A percentile compares a stretch with the other conserved stretches of the same genome.
Conservation (phyloP, 2,888 invertebrate species). For the Hypomecis atomaria region DNA sequence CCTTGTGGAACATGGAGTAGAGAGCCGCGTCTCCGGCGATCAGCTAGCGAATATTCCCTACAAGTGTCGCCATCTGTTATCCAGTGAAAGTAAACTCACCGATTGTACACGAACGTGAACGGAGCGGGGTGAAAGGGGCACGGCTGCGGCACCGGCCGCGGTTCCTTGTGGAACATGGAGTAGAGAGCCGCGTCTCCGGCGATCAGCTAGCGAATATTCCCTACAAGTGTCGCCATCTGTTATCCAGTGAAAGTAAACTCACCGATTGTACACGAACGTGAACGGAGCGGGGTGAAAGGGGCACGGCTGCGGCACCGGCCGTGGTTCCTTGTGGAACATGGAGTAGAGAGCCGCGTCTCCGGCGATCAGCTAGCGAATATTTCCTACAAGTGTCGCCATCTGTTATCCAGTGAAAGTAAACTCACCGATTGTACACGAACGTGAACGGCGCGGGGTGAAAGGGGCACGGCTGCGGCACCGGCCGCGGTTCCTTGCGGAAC, state of each 20-base stretch:
- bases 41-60: too few relatives aligned
- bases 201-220: too few relatives aligned
- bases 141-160: too few relatives aligned
- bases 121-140: slow-evolving; percentile 94
- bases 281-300: slow-evolving; percentile 92
- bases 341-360: slow-evolving; percentile 91
- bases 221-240: slow-evolving; percentile 4
- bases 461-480: slow-evolving; percentile 90
- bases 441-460: slow-evolving; percentile 92
- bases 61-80: slow-evolving; percentile 7
- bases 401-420: neutral
- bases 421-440: slow-evolving; percentile 89
- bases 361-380: slow-evolving; percentile 70
- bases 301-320: slow-evolving; percentile 89
- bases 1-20: too few relatives aligned
- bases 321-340: slow-evolving; percentile 89
- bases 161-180: too few relatives aligned
- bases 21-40: too few relatives aligned
- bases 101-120: slow-evolving; percentile 90
- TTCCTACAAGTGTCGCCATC: slow-evolving; percentile 2
- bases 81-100: slow-evolving; percentile 55
- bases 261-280: slow-evolving; percentile 90
- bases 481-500: slow-evolving; percentile 88
- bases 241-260: slow-evolving; percentile 32
- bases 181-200: too few relatives aligned